Conservation (phyloP, 2,113 vertebrate species). For the Thomomys bottae region DNA sequence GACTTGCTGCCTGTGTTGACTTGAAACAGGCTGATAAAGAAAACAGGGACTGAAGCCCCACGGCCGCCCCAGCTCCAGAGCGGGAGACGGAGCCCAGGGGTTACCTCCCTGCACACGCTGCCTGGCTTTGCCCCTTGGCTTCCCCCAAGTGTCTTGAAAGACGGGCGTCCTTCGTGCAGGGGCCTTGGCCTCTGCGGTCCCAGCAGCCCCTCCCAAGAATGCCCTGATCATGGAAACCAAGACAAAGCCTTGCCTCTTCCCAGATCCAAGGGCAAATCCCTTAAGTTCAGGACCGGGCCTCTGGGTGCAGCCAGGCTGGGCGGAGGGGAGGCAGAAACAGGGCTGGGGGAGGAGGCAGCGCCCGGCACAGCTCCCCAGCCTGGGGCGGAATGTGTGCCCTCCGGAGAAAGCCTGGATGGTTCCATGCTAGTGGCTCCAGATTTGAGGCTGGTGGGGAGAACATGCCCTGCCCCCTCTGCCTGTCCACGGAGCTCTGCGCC, state of each 20-base stretch:
- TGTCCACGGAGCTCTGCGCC: no score
- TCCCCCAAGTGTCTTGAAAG: not conserved
- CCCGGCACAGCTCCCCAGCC: no score
- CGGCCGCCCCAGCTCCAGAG: not conserved
- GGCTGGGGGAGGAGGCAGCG: no score
- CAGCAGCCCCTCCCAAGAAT: accelerated
- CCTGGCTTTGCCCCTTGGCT: not conserved
- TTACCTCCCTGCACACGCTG: accelerated
- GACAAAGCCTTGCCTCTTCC: accelerated
- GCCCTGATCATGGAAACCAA: not conserved
- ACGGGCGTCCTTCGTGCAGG: accelerated
- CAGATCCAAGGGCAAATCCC: no score
- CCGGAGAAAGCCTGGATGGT: not conserved
- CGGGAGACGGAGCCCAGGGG: not conserved
- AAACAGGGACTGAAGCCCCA: not conserved
- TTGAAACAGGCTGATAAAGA: not conserved
- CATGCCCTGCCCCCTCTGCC: no score
- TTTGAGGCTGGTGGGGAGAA: no score
- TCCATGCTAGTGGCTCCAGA: no score
- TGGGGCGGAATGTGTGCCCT: no score
- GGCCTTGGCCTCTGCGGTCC: not conserved
- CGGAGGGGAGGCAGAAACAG: no score
- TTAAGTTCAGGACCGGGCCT: no score
- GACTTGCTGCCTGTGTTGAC: not conserved
- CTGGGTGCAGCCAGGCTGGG: no score